Base-by-base conservation (phyloP, 2,888 invertebrate species). In the Rotaria magnacalcarata region DNA sequence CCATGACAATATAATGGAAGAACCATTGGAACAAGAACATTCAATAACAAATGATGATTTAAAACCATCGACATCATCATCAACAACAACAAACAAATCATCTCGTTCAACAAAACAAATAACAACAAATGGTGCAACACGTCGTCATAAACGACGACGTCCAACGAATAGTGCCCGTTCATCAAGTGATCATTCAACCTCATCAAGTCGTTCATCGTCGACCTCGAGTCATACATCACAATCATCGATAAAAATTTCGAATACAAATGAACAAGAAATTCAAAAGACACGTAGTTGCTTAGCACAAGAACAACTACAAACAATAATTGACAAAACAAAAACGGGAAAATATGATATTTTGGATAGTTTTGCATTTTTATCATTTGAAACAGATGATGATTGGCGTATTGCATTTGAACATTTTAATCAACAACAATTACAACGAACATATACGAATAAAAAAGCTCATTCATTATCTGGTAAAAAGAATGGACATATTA, bases 301-400 rank as follows among this genome's bases (percentile, higher is more conserved):
- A n/a, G 80, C 80, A 24, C 47, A 80, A 80, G 80, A 80, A 47
- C 80, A 80, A n/a, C 11, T 80, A n/a, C 43, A 80, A 47, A 43
- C 19, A 47, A n/a, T 80, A 41, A 47, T 47, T n/a, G 8, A 21
- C 0, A 80, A 80, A 47, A 80, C 80, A 2, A 80, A 80, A 43
- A 80, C 80, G 2, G 80, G 80, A 47, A 80, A 80, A 80, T 47
- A 80, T 80, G 80, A 80, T 47, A 47, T 80, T 80, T 24, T 80
- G 21, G 80, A 80, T 80, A 47, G 80, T 80, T 80, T 80, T 47
- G 80, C 80, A 14, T 80, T 80, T 47, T 24, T 80, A 80, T 47
- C 80, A n/a, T 80, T 80, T 6, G 80, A 80, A 43, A 80, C 43
- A 10, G 47, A 80, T 80, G 80, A 80, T 47, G 80, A 80, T 47